Evolutionary conservation across 2,797 vertebrate species (phyloP).

Genomic region (Octomys mimax): DNA sequence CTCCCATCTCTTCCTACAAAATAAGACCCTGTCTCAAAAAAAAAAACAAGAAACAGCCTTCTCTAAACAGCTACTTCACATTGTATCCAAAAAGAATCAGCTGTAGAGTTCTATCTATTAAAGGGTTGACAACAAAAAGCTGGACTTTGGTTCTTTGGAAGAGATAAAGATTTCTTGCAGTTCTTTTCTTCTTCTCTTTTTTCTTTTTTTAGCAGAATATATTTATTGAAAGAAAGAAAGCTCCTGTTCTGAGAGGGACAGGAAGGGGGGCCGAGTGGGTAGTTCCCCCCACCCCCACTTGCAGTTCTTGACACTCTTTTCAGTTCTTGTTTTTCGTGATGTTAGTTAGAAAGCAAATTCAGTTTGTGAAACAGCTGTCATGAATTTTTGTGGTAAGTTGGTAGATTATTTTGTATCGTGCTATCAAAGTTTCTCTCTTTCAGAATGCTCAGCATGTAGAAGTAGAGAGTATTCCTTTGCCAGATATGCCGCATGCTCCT

Average conservation of each 20-base stretch:
- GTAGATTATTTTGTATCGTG: background rate
- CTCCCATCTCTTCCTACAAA: background rate
- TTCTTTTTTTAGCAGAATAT: too few species aligned
- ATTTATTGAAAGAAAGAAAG: too few species aligned
- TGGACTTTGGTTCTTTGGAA: background rate
- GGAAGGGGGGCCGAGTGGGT: too few species aligned
- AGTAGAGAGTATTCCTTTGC: conserved; percentile 96
- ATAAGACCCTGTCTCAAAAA: background rate
- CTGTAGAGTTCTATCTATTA: background rate
- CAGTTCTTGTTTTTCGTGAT: background rate
- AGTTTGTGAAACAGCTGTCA: background rate
- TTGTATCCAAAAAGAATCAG: background rate
- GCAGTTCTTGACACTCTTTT: background rate
- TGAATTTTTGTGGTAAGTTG: background rate
- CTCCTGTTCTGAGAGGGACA: too few species aligned
- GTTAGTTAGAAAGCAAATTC: background rate
- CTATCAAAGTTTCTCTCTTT: background rate
- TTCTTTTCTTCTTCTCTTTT: background rate
- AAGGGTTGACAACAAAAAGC: too few species aligned
- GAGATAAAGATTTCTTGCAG: background rate
- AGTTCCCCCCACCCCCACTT: too few species aligned
- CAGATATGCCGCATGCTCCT: conserved; percentile 88
- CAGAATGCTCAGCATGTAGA: conserved; percentile 99
- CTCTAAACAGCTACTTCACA: conserved; percentile 39
- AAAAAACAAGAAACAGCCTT: background rate